A percentile compares a stretch with the other conserved stretches of the same genome.
phyloP scores from a whole-genome alignment of 2,888 invertebrate genomes.

The Drosophila borealis region DNA sequence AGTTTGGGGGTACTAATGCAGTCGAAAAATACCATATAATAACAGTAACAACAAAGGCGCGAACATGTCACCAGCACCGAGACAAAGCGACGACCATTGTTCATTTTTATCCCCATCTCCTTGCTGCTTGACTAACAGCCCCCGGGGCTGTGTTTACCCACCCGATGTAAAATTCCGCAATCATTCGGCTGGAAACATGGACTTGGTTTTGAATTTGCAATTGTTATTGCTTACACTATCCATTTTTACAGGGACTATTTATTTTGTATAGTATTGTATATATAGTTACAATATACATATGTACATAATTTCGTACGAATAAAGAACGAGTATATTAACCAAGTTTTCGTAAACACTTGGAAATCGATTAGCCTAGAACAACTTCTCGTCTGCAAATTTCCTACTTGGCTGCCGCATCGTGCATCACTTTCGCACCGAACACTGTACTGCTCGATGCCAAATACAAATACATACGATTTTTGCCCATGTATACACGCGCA shows the following conservation, averaged over 20 bases:
- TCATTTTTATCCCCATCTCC: constrained; percentile 21
- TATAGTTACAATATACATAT: background rate
- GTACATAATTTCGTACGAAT: background rate
- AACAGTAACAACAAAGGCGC: constrained; percentile 48
- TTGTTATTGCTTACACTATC: constrained; percentile 2
- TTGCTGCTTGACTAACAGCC: constrained; percentile 2
- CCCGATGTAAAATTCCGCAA: constrained; percentile 30
- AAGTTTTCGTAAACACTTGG: background rate
- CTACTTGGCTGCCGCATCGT: constrained; percentile 7
- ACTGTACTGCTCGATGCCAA: background rate
- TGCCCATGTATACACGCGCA: background rate
- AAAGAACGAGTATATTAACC: background rate
- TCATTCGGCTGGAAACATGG: constrained; percentile 36
- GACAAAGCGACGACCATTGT: constrained; percentile 40
- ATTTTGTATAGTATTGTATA: background rate
- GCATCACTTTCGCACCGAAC: constrained; percentile 9
- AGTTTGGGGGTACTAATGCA: constrained; percentile 58
- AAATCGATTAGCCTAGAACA: background rate
- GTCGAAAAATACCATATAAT: constrained; percentile 54
- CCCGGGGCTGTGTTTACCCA: constrained; percentile 14
- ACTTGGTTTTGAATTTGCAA: constrained; percentile 4
- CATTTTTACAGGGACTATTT: background rate
- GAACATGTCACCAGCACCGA: constrained; percentile 38
- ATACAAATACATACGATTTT: background rate
- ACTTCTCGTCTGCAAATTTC: constrained; percentile 8